These are phyloP conservation scores for Gobionotothen gibberifrons DNA, from an alignment of 2,797 vertebrate species.

Conservation along the genomic window DNA sequence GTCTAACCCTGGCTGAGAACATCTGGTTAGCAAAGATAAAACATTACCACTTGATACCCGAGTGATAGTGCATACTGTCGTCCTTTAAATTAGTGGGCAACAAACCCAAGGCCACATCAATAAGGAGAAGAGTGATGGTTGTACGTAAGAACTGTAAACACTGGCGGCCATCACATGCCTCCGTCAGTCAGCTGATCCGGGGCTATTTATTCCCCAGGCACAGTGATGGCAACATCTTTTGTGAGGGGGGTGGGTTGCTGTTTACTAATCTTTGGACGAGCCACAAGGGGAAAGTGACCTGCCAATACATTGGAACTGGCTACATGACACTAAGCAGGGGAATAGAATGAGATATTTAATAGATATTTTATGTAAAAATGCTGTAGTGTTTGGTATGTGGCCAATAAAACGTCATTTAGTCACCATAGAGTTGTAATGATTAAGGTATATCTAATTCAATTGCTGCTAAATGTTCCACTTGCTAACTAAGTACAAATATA, in stretches of 20 bases:
- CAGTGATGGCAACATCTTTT: constrained; percentile 11
- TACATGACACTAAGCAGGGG: background rate
- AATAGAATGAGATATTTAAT: background rate
- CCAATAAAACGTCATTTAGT: background rate
- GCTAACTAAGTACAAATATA: too few species aligned
- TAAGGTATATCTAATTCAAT: background rate
- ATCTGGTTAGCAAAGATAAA: background rate
- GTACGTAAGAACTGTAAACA: constrained; percentile 45
- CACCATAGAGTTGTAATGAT: background rate
- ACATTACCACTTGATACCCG: background rate
- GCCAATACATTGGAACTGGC: background rate
- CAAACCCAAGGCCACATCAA: constrained; percentile 17
- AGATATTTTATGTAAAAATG: background rate
- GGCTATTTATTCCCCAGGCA: constrained; percentile 66
- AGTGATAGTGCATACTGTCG: background rate
- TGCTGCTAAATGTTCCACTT: background rate
- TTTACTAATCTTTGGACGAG: constrained; percentile 16
- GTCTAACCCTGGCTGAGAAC: background rate
- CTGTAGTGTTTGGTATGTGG: background rate
- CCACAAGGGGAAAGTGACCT: background rate
- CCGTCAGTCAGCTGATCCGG: constrained; percentile 48
- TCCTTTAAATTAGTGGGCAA: background rate
- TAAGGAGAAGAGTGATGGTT: background rate
- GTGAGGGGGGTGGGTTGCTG: constrained; percentile 1
- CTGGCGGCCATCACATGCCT: constrained; percentile 28